Evolutionary conservation across 1,140 invertebrate species (phyloP).

Genomic region (Drosophila funebris): DNA sequence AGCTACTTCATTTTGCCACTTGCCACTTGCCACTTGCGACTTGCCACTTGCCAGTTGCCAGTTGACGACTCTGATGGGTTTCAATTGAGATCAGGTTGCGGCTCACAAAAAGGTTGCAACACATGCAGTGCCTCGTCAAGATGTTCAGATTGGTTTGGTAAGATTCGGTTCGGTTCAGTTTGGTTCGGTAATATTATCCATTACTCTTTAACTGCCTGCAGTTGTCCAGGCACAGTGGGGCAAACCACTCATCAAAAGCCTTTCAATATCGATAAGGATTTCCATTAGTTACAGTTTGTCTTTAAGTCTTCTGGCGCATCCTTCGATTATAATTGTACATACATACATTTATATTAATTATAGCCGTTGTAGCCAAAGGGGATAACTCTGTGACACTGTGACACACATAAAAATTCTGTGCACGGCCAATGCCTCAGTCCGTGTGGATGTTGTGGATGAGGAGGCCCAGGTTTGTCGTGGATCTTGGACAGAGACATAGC

Average conservation of each 20-base stretch:
- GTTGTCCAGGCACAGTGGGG: not conserved
- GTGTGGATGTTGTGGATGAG: not conserved
- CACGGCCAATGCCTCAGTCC: not conserved
- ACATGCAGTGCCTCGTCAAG: not conserved
- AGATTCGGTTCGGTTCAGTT: not conserved
- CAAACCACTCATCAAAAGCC: not conserved
- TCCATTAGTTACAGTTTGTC: not conserved
- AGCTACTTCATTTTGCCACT: not conserved
- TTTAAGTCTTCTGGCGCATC: too few relatives aligned
- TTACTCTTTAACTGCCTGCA: not conserved
- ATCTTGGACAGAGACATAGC: constrained; percentile 16
- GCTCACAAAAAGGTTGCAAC: not conserved
- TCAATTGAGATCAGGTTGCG: constrained; percentile 13
- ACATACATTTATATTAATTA: not conserved
- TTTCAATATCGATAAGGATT: too few relatives aligned
- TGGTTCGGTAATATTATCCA: not conserved
- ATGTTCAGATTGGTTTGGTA: not conserved
- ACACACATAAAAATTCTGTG: not conserved
- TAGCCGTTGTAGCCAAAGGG: not conserved
- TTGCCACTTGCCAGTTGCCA: not conserved
- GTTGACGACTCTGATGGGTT: constrained; percentile 2
- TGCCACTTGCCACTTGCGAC: too few relatives aligned
- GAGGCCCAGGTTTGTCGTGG: constrained; percentile 35
- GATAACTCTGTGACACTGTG: not conserved
- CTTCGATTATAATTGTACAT: not conserved